phyloP scores from a whole-genome alignment of 1,140 invertebrate species.

The Ceratina australensis region DNA sequence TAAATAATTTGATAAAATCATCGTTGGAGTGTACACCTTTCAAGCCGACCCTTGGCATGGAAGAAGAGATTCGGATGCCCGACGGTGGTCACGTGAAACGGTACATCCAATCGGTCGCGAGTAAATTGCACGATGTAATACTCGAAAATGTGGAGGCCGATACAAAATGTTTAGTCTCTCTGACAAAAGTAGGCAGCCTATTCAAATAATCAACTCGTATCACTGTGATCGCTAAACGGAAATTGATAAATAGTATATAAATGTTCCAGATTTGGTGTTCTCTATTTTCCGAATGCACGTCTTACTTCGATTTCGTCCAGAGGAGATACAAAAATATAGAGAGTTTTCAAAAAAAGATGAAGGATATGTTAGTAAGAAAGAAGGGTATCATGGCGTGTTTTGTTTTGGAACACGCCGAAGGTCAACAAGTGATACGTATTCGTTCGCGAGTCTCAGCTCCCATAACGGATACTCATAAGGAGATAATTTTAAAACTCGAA shows the following conservation, averaged over 20 bases:
- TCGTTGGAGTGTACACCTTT: conserved; percentile 73
- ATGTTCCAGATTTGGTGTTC: conserved; percentile 82
- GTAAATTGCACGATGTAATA: conserved; percentile 81
- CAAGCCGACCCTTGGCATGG: conserved; percentile 73
- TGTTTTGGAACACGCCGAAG: conserved; percentile 82
- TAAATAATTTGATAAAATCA: conserved; percentile 76
- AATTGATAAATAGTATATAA: conserved; percentile 5
- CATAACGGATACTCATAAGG: conserved; percentile 82
- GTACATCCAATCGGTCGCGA: conserved; percentile 80
- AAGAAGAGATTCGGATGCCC: conserved; percentile 80
- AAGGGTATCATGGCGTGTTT: conserved; percentile 84
- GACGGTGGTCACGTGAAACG: conserved; percentile 83
- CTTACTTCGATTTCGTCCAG: conserved; percentile 80
- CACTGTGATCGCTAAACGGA: background rate
- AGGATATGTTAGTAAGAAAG: conserved; percentile 82
- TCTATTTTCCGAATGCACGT: conserved; percentile 81
- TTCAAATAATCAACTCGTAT: conserved; percentile 13
- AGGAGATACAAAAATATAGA: conserved; percentile 82
- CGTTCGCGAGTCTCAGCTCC: conserved; percentile 74
- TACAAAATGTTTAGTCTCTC: conserved; percentile 84
- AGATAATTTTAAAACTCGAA: conserved; percentile 84
- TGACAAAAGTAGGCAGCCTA: conserved; percentile 79
- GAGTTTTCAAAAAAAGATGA: conserved; percentile 81
- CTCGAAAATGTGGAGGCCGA: conserved; percentile 85
- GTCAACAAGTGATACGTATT: conserved; percentile 85